These are phyloP conservation scores for Cabera pusaria DNA, from an alignment of 2,888 invertebrate genomes.

Conservation along the genomic window DNA sequence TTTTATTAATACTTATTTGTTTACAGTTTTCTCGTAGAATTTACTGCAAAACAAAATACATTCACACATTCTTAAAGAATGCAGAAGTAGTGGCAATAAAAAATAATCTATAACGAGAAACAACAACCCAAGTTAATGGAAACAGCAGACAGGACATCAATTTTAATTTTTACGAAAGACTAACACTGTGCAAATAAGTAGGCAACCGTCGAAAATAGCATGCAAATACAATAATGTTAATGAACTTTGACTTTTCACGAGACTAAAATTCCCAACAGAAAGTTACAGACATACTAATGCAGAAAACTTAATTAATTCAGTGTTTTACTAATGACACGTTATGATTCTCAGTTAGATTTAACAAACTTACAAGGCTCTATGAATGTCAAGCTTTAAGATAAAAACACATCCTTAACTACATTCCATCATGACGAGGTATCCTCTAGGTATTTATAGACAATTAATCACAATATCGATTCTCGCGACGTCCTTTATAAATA, in stretches of 20 bases:
- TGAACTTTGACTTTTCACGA: constrained; percentile 15
- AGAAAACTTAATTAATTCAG: constrained; percentile 4
- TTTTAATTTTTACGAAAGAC: constrained; percentile 8
- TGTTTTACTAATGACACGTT: background rate
- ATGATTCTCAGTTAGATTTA: constrained; percentile 1
- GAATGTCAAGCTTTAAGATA: constrained; percentile 25
- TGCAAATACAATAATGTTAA: constrained; percentile 7
- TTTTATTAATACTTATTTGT: no score
- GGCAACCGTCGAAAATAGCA: constrained; percentile 4
- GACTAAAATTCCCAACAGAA: constrained; percentile 2
- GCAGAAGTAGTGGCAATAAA: no score
- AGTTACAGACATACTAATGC: background rate
- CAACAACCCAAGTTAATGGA: constrained; percentile 8
- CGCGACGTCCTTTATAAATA: constrained; percentile 10
- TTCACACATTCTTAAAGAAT: no score
- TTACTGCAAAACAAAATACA: no score
- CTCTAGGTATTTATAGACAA: constrained; percentile 13
- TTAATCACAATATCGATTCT: constrained; percentile 9
- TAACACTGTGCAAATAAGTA: constrained; percentile 5
- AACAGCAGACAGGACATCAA: constrained; percentile 7
- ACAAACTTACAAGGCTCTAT: constrained; percentile 19
- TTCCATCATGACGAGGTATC: constrained; percentile 19
- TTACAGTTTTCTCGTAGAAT: no score
- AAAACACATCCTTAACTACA: constrained; percentile 26
- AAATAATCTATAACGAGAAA: constrained; percentile 3